Evolutionary conservation across 2,797 vertebrate genomes (phyloP), one percentile per base, ranked within the genome.

Genomic region (Xerus rutilus): DNA sequence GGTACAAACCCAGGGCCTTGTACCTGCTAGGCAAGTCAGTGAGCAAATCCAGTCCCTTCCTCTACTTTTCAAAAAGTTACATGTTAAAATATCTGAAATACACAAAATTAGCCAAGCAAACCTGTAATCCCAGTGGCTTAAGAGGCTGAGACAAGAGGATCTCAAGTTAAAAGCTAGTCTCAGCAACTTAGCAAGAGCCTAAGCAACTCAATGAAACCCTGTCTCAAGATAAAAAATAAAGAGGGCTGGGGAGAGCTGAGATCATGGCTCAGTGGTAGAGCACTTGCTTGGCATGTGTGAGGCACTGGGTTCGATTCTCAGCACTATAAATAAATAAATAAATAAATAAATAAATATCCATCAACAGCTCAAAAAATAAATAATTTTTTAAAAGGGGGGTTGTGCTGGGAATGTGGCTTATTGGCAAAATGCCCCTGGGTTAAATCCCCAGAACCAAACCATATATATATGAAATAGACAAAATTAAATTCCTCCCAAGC

Each of bases 401-500:
- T 32, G 15, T 67, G 39, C 39, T 39, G 39, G 39, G 39, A 39
- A 39, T 62, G 30, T 67, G 30, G 28, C 32, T 67, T 15, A n/a
- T 7, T n/a, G 65, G 15, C n/a, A n/a, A n/a, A 67, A 17, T 67
- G 32, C 32, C 7, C 32, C 32, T 67, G 32, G 64, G 65, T n/a
- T 67, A 32, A 67, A n/a, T n/a, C 65, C 65, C 65, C 65, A 67
- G 14, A 32, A 7, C 15, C 65, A 62, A 62, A 25, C 62, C 39
- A 39, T 39, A 39, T 39, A 39, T 39, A 39, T 39, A 39, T 39
- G 3, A 39, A 90, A 73, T 20, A 76, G 45, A 70, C 49, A 94
- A 91, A 93, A 89, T 89, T 70, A 89, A 94, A 89, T 17, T 73
- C n/a, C 7, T 88, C 67, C 52, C 72, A 88, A 88, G 52, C 11